A percentile compares a stretch with the other conserved stretches of the same genome.
Evolutionary conservation across 2,797 vertebrate genomes (phyloP).

Genomic region (Pteropus rufus): DNA sequence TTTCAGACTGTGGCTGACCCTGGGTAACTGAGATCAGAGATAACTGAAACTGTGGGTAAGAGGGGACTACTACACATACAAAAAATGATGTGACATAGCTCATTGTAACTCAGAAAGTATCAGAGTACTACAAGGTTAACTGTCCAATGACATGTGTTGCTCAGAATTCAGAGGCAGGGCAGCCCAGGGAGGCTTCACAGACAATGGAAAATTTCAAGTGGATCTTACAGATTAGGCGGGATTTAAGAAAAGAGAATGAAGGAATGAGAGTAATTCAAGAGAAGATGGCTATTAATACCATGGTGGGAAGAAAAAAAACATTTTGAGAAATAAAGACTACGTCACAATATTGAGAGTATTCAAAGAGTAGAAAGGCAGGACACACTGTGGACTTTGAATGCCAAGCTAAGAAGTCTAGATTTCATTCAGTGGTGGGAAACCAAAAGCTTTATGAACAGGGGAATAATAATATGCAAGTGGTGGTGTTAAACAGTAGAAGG

Average conservation of each 20-base stretch:
- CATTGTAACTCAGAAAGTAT: background rate
- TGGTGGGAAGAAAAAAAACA: background rate
- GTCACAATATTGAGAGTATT: background rate
- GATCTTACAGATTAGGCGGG: background rate
- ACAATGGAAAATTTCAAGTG: background rate
- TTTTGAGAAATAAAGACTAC: background rate
- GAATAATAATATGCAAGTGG: background rate
- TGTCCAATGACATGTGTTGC: background rate
- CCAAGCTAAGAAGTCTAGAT: background rate
- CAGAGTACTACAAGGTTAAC: background rate
- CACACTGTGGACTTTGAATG: background rate
- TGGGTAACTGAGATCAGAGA: background rate
- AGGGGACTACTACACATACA: background rate
- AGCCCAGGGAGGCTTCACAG: background rate
- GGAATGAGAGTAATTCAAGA: background rate
- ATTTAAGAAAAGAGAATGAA: background rate
- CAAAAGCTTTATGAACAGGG: background rate
- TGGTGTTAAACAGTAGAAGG: background rate
- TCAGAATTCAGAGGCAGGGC: background rate
- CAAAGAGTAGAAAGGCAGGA: background rate
- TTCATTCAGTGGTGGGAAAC: background rate
- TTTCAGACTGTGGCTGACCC: background rate
- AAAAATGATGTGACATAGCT: background rate
- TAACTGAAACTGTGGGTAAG: background rate
- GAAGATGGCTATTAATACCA: background rate